Conservation (phyloP, 2,797 vertebrate species). For the Rousettus madagascariensis region DNA sequence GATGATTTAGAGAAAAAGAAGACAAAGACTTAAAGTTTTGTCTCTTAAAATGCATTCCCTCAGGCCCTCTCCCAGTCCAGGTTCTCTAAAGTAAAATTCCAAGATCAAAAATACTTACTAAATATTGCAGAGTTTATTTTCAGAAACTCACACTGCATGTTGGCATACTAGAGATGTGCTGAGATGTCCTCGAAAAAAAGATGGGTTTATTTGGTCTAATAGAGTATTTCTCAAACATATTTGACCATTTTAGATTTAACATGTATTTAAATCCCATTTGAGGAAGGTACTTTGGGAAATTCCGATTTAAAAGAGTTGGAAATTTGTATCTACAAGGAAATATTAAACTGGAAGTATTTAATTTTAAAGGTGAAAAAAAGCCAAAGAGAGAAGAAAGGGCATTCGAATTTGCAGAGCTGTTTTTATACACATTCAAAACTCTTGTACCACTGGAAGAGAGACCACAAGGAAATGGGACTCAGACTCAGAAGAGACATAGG, state of each 20-base stretch:
- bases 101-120: not conserved
- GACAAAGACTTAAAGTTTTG: not conserved
- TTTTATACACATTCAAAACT: not conserved
- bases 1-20: not conserved
- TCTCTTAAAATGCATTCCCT: not conserved
- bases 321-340: not conserved
- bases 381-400: not conserved
- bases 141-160: not conserved
- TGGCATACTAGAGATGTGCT: not conserved
- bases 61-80: not conserved
- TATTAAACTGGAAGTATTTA: not conserved
- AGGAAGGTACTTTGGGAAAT: not conserved
- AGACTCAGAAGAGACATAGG: not conserved
- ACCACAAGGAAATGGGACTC: not conserved
- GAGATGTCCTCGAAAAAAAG: not conserved
- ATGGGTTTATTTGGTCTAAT: not conserved
- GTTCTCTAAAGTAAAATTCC: not conserved
- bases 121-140: not conserved
- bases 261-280: not conserved
- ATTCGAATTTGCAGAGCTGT: not conserved
- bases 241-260: not conserved
- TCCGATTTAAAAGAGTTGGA: not conserved
- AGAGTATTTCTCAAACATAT: not conserved
- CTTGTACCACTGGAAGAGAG: not conserved
- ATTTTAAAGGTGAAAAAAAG: not conserved